Evolutionary conservation across 2,888 invertebrate species (phyloP), one percentile per base, ranked within the genome.

Genomic region (Acleris sparsana): DNA sequence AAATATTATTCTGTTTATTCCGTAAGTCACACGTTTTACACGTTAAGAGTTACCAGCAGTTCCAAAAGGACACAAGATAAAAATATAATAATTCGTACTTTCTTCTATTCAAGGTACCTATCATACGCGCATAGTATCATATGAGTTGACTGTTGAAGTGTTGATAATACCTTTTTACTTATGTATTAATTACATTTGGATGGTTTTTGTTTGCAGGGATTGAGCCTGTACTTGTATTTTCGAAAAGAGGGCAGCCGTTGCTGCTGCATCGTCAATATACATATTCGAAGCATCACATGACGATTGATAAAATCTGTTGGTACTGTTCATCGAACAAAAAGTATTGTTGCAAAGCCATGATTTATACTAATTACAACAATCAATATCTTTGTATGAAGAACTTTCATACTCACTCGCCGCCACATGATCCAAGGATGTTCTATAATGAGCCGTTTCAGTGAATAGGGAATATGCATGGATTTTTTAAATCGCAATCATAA

Each of bases 221-320:
- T 22, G 25, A 53, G 18, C 53, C 68, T 17, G 20, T 49, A 2
- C 44, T 72, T 7, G 46, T 71, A 18, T 53, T 51, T 25, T 63
- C 71, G 13, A 51, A 43, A 56, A 57, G 70, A 33, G 70, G 73
- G 0, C 67, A 67, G 16, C 55, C 51, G 1, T 52, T 62, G 20
- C 48, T 74, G 0, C 48, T 71, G 2, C 69, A 72, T 22, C 55
- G 55, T 7, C 61, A 63, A 2, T 69, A 74, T 43, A 73, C 72
- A 3, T 74, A 74, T 58, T 73, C 72, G 71, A 71, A 63, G 48
- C 75, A 74, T 33, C 72, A 75, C 49, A 64, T 62, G 0, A 62
- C 68, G 2, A 7, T 49, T 1, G 7, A 66, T 22, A 71, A 65
- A 64, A 72, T 73, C 7, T 74, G 74, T 56, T 76, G 76, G 77